Evolutionary conservation across 2,797 vertebrate species (phyloP).

Genomic region (Trichosurus vulpecula): DNA sequence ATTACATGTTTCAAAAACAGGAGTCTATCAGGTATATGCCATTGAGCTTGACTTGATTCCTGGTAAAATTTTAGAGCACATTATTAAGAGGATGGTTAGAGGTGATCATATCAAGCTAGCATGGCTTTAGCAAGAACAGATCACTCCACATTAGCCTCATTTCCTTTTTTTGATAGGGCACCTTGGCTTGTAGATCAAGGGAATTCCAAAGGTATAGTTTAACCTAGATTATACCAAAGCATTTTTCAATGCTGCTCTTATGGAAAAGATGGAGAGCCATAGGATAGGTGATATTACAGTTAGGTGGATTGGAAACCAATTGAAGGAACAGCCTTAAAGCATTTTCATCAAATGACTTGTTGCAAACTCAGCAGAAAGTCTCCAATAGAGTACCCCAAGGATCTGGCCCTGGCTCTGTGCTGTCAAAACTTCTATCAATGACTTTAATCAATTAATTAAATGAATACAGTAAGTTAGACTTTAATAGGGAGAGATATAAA

Average conservation of each 20-base stretch:
- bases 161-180: background rate
- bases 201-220: background rate
- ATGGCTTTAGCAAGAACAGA: background rate
- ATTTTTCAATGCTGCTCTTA: background rate
- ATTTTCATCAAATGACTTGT: background rate
- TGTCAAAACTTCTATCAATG: background rate
- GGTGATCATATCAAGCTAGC: background rate
- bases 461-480: background rate
- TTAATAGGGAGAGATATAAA: background rate
- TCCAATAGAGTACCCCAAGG: background rate
- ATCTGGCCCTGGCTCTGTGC: background rate
- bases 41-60: background rate
- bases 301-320: background rate
- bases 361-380: background rate
- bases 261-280: background rate
- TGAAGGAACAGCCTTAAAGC: background rate
- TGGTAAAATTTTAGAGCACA: background rate
- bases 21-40: background rate
- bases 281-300: background rate
- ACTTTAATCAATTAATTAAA: background rate
- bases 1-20: background rate
- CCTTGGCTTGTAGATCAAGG: background rate
- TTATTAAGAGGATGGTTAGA: background rate
- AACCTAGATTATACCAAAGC: background rate
- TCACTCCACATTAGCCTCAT: background rate